Evolutionary conservation across 53 echinoderm and acorn worm species (phyloP).

Genomic region (Antedon mediterranea): DNA sequence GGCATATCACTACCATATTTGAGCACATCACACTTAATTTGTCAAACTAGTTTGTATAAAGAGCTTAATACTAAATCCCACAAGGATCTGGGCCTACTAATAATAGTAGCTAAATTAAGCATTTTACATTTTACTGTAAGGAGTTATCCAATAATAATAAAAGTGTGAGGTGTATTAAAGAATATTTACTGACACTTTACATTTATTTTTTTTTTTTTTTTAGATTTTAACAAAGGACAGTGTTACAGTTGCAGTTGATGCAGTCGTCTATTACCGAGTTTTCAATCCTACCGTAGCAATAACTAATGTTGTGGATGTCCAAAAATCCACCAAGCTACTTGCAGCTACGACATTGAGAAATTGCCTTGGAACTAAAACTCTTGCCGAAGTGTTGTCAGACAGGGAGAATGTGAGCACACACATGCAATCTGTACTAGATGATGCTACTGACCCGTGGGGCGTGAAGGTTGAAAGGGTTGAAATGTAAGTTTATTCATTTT

Average conservation of each 20-base stretch:
- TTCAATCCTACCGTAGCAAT: slow-evolving; percentile 94
- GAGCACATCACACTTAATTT: no score
- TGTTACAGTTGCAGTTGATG: slow-evolving; percentile 96
- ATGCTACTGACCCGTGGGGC: slow-evolving; percentile 98
- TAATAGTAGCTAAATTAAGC: no score
- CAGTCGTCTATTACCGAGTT: slow-evolving; percentile 92
- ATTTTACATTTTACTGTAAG: no score
- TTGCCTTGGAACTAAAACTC: slow-evolving; percentile 86
- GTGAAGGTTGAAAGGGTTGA: slow-evolving; percentile 94
- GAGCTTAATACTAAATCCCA: no score
- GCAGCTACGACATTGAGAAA: slow-evolving; percentile 90
- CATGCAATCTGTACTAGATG: slow-evolving; percentile 77
- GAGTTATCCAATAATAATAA: no score
- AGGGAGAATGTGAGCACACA: slow-evolving; percentile 72
- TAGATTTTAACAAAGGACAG: slow-evolving; percentile 98
- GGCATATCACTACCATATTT: no score
- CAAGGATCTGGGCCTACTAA: no score
- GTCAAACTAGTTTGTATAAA: no score
- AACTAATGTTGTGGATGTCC: slow-evolving; percentile 87
- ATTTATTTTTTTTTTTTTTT: not conserved
- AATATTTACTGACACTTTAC: not conserved
- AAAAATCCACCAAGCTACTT: slow-evolving; percentile 75
- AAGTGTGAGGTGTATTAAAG: not conserved
- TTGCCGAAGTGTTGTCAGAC: slow-evolving; percentile 74
- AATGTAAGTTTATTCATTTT: slow-evolving; percentile 99